Percentiles rank a stretch among this genome's conserved stretches.
phyloP scores from a whole-genome alignment of 2,888 invertebrate genomes.

The Leptogaster cylindrica region DNA sequence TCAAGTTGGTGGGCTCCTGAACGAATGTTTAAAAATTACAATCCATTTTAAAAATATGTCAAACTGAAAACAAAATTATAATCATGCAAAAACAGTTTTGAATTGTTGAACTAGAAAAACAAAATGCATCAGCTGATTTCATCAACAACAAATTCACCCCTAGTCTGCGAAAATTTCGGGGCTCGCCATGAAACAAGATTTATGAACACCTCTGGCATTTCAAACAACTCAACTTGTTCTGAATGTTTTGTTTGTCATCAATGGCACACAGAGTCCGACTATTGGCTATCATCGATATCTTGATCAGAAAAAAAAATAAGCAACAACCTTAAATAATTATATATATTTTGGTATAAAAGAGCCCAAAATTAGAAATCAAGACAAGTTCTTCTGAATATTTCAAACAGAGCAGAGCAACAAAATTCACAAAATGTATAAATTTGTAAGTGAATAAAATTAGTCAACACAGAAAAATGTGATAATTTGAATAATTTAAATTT shows the following conservation, averaged over 20 bases:
- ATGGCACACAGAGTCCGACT: not conserved
- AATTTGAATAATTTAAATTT: not conserved
- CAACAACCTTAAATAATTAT: slow-evolving; percentile 2
- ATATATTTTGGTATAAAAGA: slow-evolving; percentile 25
- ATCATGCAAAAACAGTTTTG: no score
- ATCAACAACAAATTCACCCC: not conserved
- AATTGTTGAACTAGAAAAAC: no score
- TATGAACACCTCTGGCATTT: slow-evolving; percentile 44
- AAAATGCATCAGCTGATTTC: not conserved
- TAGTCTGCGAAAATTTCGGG: not conserved
- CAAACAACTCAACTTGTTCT: slow-evolving; percentile 36
- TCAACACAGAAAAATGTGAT: not conserved
- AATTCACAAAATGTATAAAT: slow-evolving; percentile 27
- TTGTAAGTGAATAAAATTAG: slow-evolving; percentile 19
- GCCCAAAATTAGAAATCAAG: not conserved
- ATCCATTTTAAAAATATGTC: no score
- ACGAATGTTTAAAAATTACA: no score
- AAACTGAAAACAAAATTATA: no score
- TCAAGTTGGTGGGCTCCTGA: no score
- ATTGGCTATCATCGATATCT: no score
- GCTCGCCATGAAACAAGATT: slow-evolving; percentile 41
- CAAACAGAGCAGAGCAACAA: slow-evolving; percentile 1
- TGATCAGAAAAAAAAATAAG: slow-evolving; percentile 26
- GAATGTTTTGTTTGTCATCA: not conserved
- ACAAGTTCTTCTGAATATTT: slow-evolving; percentile 18